Conservation (phyloP, 1,140 invertebrate species). For the Neodiprion pinetum region DNA sequence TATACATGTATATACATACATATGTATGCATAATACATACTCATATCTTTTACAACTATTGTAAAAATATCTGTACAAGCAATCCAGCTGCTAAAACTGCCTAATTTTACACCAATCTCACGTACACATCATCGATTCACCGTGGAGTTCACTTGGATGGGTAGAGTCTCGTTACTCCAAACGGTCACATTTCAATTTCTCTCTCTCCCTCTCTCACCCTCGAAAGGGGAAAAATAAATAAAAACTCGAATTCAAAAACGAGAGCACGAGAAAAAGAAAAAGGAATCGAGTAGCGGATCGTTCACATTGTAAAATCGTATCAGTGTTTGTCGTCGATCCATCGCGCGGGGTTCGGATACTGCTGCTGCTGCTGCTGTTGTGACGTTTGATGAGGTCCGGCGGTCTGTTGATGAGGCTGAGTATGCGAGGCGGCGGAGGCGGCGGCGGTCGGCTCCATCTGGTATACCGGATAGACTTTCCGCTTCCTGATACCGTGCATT, state of each 20-base stretch:
- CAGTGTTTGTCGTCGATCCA: conserved; percentile 51
- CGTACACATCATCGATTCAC: no score
- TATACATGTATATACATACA: no score
- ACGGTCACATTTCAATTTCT: no score
- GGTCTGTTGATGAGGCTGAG: conserved; percentile 32
- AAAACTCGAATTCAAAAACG: not conserved
- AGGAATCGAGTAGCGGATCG: not conserved
- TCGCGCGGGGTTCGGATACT: conserved; percentile 38
- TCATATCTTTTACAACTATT: not conserved
- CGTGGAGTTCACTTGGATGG: no score
- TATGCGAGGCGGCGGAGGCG: conserved; percentile 14
- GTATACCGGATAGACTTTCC: conserved; percentile 62
- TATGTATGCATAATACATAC: no score
- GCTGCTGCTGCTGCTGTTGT: conserved; percentile 33
- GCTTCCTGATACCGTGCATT: conserved; percentile 72
- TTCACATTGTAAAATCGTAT: conserved; percentile 23
- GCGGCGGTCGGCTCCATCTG: conserved; percentile 45
- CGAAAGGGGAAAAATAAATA: not conserved
- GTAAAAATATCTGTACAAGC: conserved; percentile 1
- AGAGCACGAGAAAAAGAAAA: not conserved
- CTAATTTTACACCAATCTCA: not conserved
- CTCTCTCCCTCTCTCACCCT: not conserved
- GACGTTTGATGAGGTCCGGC: conserved; percentile 27
- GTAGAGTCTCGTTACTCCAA: no score
- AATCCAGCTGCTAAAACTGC: not conserved